A percentile compares a stretch with the other conserved stretches of the same genome.
Conservation (phyloP, 1,140 invertebrate species). For the Solen grandis region DNA sequence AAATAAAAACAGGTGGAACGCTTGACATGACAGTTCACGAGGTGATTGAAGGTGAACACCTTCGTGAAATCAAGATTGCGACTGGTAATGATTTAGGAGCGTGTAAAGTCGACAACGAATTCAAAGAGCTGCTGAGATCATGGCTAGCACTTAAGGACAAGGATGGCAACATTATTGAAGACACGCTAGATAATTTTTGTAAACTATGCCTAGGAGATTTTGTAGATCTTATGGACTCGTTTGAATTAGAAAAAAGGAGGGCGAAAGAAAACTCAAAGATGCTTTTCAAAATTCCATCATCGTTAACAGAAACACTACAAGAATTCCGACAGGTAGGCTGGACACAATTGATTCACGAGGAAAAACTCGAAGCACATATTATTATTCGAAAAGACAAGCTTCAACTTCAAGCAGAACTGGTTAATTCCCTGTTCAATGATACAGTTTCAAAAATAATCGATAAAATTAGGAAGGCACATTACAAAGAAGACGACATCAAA, state of each 20-base stretch:
- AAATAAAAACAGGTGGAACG: constrained; percentile 10
- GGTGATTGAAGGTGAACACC: neutral
- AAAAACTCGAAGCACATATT: neutral
- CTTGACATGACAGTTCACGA: constrained; percentile 15
- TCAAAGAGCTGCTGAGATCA: neutral
- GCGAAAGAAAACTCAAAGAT: neutral
- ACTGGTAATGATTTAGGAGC: constrained; percentile 20
- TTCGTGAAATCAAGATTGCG: constrained; percentile 16
- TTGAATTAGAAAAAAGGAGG: constrained; percentile 35
- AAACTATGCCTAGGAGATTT: constrained; percentile 16
- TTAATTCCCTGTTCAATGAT: constrained; percentile 12
- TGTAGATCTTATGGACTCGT: constrained; percentile 6
- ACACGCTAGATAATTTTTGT: no score
- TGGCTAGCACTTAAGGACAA: no score
- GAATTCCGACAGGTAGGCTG: neutral
- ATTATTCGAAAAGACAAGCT: neutral
- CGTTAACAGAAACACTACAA: neutral
- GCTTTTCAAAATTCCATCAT: neutral
- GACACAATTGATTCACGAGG: neutral
- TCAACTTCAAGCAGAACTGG: neutral
- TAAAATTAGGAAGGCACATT: neutral
- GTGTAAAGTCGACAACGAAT: constrained; percentile 31
- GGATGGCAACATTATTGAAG: no score
- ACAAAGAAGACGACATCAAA: constrained; percentile 13
- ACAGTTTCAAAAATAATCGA: constrained; percentile 11